A percentile compares a stretch with the other conserved stretches of the same genome.
phyloP scores from a whole-genome alignment of 2,113 vertebrate genomes.

The Cyrtonyx montezumae region DNA sequence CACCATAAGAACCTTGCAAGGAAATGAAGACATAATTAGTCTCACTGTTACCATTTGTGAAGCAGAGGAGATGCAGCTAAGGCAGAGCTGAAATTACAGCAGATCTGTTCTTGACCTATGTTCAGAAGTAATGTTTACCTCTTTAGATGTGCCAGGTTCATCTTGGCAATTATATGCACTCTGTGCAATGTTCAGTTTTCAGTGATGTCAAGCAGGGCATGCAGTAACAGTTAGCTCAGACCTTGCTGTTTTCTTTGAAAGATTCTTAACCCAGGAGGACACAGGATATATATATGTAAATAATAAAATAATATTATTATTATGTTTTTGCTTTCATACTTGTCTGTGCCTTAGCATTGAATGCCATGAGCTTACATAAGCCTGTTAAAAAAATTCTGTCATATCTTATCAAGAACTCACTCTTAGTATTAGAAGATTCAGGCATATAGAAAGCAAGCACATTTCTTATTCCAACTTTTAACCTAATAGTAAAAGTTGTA shows the following conservation, averaged over 20 bases:
- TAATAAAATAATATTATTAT: background rate
- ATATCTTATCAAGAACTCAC: background rate
- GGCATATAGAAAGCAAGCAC: background rate
- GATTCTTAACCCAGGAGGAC: background rate
- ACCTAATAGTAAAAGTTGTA: background rate
- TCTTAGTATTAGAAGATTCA: background rate
- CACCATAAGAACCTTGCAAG: background rate
- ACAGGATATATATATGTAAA: background rate
- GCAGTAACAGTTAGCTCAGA: background rate
- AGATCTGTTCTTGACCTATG: background rate
- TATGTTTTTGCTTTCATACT: background rate
- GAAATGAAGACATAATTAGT: background rate
- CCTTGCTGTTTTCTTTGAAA: background rate
- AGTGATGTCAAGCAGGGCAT: background rate
- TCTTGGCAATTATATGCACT: fast-evolving
- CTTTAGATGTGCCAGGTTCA: background rate
- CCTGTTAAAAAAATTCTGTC: background rate
- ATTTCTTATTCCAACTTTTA: background rate
- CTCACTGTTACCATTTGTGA: background rate
- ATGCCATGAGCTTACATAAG: fast-evolving
- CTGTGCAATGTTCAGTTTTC: background rate
- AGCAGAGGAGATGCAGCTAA: background rate
- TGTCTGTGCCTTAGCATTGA: background rate
- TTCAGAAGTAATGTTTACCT: background rate
- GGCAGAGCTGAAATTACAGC: background rate